Evolutionary conservation across 2,797 vertebrate genomes (phyloP).

Genomic region (Schizothorax lantsangensis): DNA sequence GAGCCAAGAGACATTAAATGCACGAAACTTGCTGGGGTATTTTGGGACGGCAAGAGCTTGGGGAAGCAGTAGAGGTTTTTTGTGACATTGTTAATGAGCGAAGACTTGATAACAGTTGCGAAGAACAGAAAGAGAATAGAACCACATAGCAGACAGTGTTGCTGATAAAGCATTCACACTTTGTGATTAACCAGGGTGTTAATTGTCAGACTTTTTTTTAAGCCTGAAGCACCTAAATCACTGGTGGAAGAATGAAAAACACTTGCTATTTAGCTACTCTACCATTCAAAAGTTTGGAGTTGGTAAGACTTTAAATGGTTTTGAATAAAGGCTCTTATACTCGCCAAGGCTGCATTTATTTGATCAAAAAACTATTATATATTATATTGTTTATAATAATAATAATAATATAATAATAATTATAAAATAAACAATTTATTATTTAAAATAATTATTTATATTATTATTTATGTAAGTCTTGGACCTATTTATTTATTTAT

Average conservation of each 20-base stretch:
- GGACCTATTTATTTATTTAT: too few species aligned
- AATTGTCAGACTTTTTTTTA: constrained; percentile 19
- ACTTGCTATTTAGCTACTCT: neutral
- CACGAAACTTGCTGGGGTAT: constrained; percentile 56
- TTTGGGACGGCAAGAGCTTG: constrained; percentile 64
- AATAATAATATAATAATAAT: neutral
- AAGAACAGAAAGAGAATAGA: constrained; percentile 18
- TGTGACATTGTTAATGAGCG: constrained; percentile 54
- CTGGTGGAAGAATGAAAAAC: constrained; percentile 21
- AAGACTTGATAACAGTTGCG: constrained; percentile 42
- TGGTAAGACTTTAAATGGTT: neutral
- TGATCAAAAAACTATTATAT: neutral
- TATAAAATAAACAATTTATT: too few species aligned
- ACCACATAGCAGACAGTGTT: constrained; percentile 21
- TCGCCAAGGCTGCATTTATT: neutral
- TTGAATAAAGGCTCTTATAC: neutral
- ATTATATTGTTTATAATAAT: neutral
- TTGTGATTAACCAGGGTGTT: constrained; percentile 19
- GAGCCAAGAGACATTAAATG: constrained; percentile 66
- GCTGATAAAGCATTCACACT: constrained; percentile 28
- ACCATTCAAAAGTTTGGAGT: neutral
- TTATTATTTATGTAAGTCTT: neutral
- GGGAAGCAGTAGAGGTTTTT: constrained; percentile 43
- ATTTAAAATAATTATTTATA: neutral
- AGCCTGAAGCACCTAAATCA: constrained; percentile 27